A percentile compares a stretch with the other conserved stretches of the same genome.
Evolutionary conservation across 2,797 vertebrate genomes (phyloP).

Genomic region (Melanotaenia boesemani): DNA sequence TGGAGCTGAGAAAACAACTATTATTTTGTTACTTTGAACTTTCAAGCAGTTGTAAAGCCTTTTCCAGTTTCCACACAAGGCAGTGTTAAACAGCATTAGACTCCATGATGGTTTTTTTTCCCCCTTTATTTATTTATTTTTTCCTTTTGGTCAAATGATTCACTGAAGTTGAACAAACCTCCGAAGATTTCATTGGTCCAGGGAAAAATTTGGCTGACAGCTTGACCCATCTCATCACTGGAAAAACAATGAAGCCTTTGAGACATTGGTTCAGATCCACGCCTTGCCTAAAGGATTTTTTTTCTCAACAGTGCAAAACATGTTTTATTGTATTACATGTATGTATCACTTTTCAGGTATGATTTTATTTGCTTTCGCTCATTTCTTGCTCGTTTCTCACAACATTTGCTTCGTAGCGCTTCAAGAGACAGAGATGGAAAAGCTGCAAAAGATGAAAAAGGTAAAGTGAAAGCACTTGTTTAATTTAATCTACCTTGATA

Average conservation of each 20-base stretch:
- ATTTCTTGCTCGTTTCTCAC: slow-evolving; percentile 83
- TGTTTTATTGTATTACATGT: slow-evolving; percentile 73
- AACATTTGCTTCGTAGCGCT: slow-evolving; percentile 87
- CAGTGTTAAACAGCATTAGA: slow-evolving; percentile 91
- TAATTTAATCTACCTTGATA: neutral
- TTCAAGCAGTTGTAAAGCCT: slow-evolving; percentile 89
- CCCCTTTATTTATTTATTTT: slow-evolving; percentile 74
- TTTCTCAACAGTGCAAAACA: slow-evolving; percentile 42
- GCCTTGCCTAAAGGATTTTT: slow-evolving; percentile 76
- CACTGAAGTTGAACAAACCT: slow-evolving; percentile 95
- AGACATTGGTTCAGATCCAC: slow-evolving; percentile 90
- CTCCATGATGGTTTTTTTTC: slow-evolving; percentile 89
- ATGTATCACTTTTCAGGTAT: slow-evolving; percentile 60
- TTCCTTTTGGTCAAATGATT: slow-evolving; percentile 90
- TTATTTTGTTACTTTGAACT: slow-evolving; percentile 93
- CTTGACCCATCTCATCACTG: slow-evolving; percentile 94
- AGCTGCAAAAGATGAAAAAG: slow-evolving; percentile 94
- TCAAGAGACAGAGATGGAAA: slow-evolving; percentile 98
- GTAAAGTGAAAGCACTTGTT: slow-evolving; percentile 76
- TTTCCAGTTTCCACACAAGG: slow-evolving; percentile 85
- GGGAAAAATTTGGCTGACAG: slow-evolving; percentile 98
- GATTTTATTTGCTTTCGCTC: slow-evolving; percentile 59
- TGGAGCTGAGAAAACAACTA: slow-evolving; percentile 80
- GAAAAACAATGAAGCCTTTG: slow-evolving; percentile 96
- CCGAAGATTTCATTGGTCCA: slow-evolving; percentile 98